Evolutionary conservation across 2,113 vertebrate species (phyloP), one percentile per base, ranked within the genome.

Genomic region (Pleuronectes platessa): DNA sequence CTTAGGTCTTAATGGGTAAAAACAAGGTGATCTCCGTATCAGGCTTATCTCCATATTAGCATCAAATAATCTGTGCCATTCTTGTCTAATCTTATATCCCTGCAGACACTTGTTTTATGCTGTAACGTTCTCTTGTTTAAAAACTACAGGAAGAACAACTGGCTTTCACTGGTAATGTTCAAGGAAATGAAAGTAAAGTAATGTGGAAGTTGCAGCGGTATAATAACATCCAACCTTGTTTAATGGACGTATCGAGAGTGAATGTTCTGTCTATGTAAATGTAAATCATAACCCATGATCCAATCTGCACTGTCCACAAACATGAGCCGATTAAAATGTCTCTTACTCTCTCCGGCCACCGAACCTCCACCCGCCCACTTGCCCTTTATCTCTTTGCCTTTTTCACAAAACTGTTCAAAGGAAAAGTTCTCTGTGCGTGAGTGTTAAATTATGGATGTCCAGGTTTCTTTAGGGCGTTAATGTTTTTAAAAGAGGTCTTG

Each of bases 401-500:
- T 61, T 40, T 68, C 21, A 64, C 31, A 37, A n/a, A 12, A 69
- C 26, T 13, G 15, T 74, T 35, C 47, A 35, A 70, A 62, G 56
- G 56, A 40, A 24, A 11, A 64, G 61, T 66, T 21, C 18, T 61
- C 8, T 61, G 5, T 61, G 59, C 20, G 63, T 68, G 53, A 37
- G 37, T 31, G 35, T 55, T 68, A 51, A 71, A 71, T 79, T 64
- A 72, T 78, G 18, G 51, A 78, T 80, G 63, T 42, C 68, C 40
- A 58, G 10, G 61, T 85, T 73, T 65, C n/a, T 71, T 40, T 58
- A 55, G 65, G 63, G 73, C 12, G 0, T 63, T 78, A 66, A 65
- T 73, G 56, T 74, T 82, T 81, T 66, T 56, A 69, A 74, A 53
- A 69, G 23, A 68, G 61, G 64, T 78, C 59, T 81, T 10, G 3